Percentiles rank a stretch among this genome's conserved stretches.
These are phyloP conservation scores for Nymphicus hollandicus DNA, from an alignment of 2,113 vertebrate species.

Conservation along the genomic window DNA sequence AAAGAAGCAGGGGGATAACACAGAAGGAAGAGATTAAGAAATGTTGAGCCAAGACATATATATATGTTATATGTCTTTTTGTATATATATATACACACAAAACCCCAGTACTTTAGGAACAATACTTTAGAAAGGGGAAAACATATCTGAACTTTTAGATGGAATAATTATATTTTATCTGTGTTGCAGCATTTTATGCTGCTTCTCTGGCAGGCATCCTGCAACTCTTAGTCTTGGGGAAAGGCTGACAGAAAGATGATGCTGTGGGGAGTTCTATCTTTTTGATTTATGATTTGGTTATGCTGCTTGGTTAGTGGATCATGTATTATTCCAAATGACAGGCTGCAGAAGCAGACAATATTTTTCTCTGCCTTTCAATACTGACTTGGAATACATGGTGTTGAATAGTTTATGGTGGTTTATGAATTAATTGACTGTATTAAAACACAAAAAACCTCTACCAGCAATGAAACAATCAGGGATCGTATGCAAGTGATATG, in stretches of 20 bases:
- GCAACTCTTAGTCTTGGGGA: neutral
- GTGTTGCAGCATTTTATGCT: neutral
- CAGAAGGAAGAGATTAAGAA: neutral
- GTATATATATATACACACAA: neutral
- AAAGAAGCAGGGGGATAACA: neutral
- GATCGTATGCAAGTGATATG: neutral
- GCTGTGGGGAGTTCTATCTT: neutral
- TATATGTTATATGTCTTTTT: neutral
- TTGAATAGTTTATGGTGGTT: neutral
- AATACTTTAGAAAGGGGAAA: neutral
- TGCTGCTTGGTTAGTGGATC: neutral
- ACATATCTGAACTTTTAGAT: neutral
- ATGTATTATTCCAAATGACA: neutral
- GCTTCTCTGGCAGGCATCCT: neutral
- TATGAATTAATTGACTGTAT: neutral
- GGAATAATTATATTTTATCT: neutral
- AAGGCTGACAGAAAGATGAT: slow-evolving; percentile 19
- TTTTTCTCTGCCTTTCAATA: neutral
- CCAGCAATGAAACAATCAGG: neutral
- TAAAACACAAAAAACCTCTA: neutral
- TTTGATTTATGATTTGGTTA: slow-evolving; percentile 3
- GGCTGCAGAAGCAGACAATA: neutral
- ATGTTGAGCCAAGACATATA: neutral
- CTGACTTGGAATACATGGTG: neutral
- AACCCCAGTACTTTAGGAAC: neutral